phyloP scores from a whole-genome alignment of 2,797 vertebrate genomes.

The Diplodus puntazzo region DNA sequence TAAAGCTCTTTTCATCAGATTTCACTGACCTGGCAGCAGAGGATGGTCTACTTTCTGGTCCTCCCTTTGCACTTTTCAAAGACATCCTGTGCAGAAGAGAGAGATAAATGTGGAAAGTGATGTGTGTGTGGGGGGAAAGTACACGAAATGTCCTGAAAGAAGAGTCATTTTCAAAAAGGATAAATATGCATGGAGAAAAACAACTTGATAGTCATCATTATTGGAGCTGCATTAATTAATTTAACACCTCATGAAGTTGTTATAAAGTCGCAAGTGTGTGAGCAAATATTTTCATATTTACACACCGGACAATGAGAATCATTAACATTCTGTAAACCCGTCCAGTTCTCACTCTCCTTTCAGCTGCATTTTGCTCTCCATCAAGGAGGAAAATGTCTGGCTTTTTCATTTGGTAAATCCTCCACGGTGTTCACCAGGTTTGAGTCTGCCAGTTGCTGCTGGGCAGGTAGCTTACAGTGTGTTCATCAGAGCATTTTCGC shows the following conservation, averaged over 20 bases:
- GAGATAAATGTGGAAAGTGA: conserved; percentile 28
- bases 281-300: background rate
- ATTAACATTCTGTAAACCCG: background rate
- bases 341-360: background rate
- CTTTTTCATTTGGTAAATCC: background rate
- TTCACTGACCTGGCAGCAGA: conserved; percentile 76
- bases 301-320: background rate
- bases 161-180: background rate
- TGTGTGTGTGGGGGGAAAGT: background rate
- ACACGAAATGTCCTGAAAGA: background rate
- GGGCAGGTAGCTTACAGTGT: background rate
- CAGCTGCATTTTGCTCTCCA: background rate
- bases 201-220: background rate
- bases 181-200: background rate
- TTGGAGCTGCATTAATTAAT: conserved; percentile 4
- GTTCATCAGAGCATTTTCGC: background rate
- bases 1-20: background rate
- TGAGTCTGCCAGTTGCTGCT: background rate
- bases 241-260: background rate
- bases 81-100: conserved; percentile 75
- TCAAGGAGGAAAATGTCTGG: background rate
- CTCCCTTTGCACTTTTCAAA: conserved; percentile 70
- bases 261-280: background rate
- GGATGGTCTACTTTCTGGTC: conserved; percentile 62
- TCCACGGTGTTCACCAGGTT: background rate